Conservation (phyloP, 2,888 invertebrate species). For the Oscheius myriophilus region DNA sequence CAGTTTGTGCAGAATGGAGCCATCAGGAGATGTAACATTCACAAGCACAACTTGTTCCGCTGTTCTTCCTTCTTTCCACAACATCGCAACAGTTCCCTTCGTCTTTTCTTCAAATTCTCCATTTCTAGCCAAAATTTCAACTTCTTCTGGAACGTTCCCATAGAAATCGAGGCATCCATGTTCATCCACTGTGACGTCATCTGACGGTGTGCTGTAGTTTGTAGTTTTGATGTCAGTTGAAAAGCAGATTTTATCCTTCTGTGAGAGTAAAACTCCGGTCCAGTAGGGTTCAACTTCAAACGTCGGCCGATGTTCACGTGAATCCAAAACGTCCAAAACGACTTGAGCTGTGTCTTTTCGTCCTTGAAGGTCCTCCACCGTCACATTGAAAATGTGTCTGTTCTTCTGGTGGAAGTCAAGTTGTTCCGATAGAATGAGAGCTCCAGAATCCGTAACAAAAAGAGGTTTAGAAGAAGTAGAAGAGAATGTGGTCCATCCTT, state of each 20-base stretch:
- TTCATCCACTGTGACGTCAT: not conserved
- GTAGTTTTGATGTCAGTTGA: not conserved
- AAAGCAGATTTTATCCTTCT: no score
- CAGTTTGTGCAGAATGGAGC: no score
- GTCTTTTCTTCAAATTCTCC: not conserved
- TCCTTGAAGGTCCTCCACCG: not conserved
- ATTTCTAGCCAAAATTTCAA: not conserved
- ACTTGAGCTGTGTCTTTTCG: conserved; percentile 5
- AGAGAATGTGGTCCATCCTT: not conserved
- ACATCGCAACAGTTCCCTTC: not conserved
- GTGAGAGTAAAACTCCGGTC: no score
- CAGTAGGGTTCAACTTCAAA: no score
- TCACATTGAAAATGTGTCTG: conserved; percentile 7
- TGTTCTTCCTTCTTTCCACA: not conserved
- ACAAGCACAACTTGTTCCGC: not conserved
- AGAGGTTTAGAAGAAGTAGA: not conserved
- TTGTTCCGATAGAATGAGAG: conserved; percentile 1
- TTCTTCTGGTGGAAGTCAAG: not conserved
- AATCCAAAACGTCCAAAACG: not conserved
- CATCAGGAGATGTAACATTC: no score
- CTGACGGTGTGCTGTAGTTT: not conserved
- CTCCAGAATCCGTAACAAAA: not conserved
- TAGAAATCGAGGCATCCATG: conserved; percentile 6
- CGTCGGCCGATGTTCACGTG: no score
- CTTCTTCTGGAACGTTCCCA: not conserved